A percentile compares a stretch with the other conserved stretches of the same genome.
Conservation (phyloP, 2,888 invertebrate genomes). For the Prosapia bicincta region DNA sequence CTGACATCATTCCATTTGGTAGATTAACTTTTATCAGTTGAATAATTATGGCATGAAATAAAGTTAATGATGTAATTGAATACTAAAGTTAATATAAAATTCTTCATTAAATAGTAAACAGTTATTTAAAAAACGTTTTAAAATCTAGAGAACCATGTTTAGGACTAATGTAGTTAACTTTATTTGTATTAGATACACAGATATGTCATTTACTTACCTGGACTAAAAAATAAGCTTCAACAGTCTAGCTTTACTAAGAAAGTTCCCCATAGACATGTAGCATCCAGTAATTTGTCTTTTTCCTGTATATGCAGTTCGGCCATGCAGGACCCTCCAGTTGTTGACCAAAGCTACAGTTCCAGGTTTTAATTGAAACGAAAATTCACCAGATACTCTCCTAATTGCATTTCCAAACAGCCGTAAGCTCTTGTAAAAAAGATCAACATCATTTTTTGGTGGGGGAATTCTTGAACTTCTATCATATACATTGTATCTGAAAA, state of each 20-base stretch:
- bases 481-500: conserved; percentile 64
- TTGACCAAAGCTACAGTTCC: conserved; percentile 71
- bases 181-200: too few relatives aligned
- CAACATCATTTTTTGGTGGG: conserved; percentile 47
- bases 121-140: too few relatives aligned
- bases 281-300: conserved; percentile 63
- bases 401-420: conserved; percentile 53
- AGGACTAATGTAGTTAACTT: too few relatives aligned
- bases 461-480: conserved; percentile 64
- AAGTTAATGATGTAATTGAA: too few relatives aligned
- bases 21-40: too few relatives aligned
- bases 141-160: too few relatives aligned
- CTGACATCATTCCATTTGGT: too few relatives aligned
- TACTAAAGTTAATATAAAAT: too few relatives aligned
- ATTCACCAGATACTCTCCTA: conserved; percentile 51
- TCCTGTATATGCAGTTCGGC: conserved; percentile 65
- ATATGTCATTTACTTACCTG: too few relatives aligned
- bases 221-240: conserved; percentile 30
- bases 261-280: conserved; percentile 69
- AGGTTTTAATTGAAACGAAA: conserved; percentile 60
- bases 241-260: conserved; percentile 55
- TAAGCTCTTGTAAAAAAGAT: conserved; percentile 61
- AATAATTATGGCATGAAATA: too few relatives aligned
- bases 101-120: too few relatives aligned
- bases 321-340: conserved; percentile 77